Evolutionary conservation across 2,888 invertebrate species (phyloP).

Genomic region (Melolontha melolontha): DNA sequence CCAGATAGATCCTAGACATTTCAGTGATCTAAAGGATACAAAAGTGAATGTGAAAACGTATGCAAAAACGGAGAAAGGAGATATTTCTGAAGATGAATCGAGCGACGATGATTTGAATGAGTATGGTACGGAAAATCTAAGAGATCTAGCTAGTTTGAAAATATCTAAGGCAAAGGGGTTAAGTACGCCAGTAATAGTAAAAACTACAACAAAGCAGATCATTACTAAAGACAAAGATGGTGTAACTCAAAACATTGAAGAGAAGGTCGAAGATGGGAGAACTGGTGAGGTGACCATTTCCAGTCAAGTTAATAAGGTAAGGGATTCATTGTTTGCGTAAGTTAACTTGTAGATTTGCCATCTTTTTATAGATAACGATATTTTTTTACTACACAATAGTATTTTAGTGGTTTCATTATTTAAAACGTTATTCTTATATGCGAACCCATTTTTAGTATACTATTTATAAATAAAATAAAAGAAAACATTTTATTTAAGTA

Average conservation of each 20-base stretch:
- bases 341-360: constrained; percentile 9
- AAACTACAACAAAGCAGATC: constrained; percentile 91
- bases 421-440: no score
- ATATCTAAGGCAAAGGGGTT: constrained; percentile 63
- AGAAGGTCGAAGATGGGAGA: constrained; percentile 88
- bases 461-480: no score
- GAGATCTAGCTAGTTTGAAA: constrained; percentile 67
- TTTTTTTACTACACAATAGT: constrained; percentile 3
- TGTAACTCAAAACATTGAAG: constrained; percentile 88
- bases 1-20: constrained; percentile 81
- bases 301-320: constrained; percentile 90
- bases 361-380: constrained; percentile 25
- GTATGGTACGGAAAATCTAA: constrained; percentile 76
- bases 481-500: no score
- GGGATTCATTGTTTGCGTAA: constrained; percentile 47
- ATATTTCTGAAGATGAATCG: constrained; percentile 73
- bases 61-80: constrained; percentile 75
- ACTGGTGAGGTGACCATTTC: constrained; percentile 89
- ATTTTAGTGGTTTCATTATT: no score
- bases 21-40: constrained; percentile 76
- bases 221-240: constrained; percentile 89
- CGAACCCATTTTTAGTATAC: no score
- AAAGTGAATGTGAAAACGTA: constrained; percentile 77
- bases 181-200: constrained; percentile 83
- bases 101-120: constrained; percentile 75